phyloP scores from a whole-genome alignment of 1,140 invertebrate species.

The Centruroides vittatus region DNA sequence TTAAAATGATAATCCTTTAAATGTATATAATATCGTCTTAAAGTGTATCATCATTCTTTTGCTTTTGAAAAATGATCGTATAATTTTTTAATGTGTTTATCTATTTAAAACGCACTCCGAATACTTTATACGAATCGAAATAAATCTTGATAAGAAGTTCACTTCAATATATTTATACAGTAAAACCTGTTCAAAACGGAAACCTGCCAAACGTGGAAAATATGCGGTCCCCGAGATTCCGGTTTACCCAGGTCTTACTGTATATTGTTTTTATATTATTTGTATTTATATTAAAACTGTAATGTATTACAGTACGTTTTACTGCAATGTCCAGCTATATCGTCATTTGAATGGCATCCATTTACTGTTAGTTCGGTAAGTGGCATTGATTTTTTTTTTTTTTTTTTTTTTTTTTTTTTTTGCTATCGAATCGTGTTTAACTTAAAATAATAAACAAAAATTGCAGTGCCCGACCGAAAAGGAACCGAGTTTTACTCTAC shows the following conservation, averaged over 20 bases:
- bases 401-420: neutral
- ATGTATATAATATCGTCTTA: too few species aligned
- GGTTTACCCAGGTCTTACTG: neutral
- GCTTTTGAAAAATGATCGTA: too few species aligned
- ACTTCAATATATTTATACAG: neutral
- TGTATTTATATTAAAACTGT: too few species aligned
- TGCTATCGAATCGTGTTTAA: neutral
- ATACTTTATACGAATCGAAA: too few species aligned
- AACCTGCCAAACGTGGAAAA: too few species aligned
- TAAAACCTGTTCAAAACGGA: too few species aligned
- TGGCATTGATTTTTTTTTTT: neutral
- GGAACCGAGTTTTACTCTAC: constrained; percentile 4
- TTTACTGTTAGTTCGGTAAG: constrained; percentile 9
- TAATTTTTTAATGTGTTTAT: too few species aligned
- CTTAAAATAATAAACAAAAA: neutral
- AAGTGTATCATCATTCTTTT: too few species aligned
- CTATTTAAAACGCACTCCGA: too few species aligned
- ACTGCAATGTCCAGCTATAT: constrained; percentile 8
- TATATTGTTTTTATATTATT: neutral
- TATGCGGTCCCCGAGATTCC: too few species aligned
- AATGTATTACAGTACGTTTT: constrained; percentile 5
- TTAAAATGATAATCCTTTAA: too few species aligned
- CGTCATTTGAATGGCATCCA: constrained; percentile 14
- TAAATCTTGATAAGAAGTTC: too few species aligned
- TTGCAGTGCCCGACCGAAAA: neutral